Percentiles rank a stretch among this genome's conserved stretches.
Evolutionary conservation across 2,113 vertebrate genomes (phyloP).

Genomic region (Xenopus laevis): DNA sequence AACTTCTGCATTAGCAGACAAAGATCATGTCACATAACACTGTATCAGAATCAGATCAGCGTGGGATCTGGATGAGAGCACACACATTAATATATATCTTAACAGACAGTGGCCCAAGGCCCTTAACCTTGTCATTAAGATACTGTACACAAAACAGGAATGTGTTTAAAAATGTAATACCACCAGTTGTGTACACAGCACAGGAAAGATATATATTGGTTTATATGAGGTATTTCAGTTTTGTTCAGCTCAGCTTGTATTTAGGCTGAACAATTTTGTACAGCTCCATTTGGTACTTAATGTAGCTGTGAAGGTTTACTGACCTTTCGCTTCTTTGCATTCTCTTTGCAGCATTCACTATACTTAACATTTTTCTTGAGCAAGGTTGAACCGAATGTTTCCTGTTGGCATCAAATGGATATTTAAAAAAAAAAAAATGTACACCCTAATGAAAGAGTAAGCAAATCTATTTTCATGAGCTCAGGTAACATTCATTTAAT

Average conservation of each 20-base stretch:
- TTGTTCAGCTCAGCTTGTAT: conserved; percentile 51
- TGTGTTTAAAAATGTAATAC: conserved; percentile 40
- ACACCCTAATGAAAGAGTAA: conserved; percentile 1
- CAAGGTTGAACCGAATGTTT: conserved; percentile 39
- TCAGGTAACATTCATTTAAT: background rate
- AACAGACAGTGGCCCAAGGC: no score
- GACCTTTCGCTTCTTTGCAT: conserved; percentile 49
- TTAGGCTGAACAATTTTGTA: conserved; percentile 52
- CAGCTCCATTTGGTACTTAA: conserved; percentile 63
- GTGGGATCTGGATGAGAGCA: no score
- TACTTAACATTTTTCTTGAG: conserved; percentile 52
- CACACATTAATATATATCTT: no score
- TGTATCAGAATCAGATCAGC: no score
- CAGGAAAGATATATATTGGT: conserved; percentile 47
- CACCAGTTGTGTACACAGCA: conserved; percentile 41
- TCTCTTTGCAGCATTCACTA: conserved; percentile 47
- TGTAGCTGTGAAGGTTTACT: conserved; percentile 56
- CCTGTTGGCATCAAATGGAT: conserved; percentile 25
- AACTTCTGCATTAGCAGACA: no score
- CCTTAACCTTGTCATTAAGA: no score
- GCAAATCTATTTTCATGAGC: background rate
- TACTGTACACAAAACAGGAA: conserved; percentile 24
- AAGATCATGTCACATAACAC: no score
- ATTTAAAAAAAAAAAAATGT: conserved; percentile 17
- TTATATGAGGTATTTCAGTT: conserved; percentile 46